Percentiles rank a stretch among this genome's conserved stretches.
Evolutionary conservation across 2,888 invertebrate species (phyloP).

Genomic region (Cepaea hortensis): DNA sequence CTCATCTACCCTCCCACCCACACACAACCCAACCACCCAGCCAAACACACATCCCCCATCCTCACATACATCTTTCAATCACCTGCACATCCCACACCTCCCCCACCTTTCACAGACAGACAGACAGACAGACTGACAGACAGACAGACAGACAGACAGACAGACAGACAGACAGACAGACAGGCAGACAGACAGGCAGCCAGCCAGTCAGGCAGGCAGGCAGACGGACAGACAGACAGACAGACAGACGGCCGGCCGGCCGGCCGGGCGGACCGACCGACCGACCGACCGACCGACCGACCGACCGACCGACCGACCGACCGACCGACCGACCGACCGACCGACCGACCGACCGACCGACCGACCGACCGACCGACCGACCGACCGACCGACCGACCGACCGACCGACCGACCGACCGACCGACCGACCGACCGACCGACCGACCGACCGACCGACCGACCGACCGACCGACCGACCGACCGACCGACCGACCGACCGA

Average conservation of each 20-base stretch:
- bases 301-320: neutral
- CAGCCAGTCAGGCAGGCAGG: neutral
- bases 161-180: neutral
- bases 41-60: too few relatives aligned
- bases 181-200: neutral
- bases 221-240: too few relatives aligned
- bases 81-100: too few relatives aligned
- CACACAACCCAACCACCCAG: too few relatives aligned
- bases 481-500: neutral
- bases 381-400: neutral
- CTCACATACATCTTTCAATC: too few relatives aligned
- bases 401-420: neutral
- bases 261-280: constrained; percentile 2
- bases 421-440: neutral
- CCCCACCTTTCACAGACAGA: constrained; percentile 26
- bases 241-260: neutral
- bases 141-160: constrained; percentile 31
- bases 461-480: neutral
- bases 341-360: neutral
- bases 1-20: too few relatives aligned
- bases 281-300: constrained; percentile 5
- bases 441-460: neutral
- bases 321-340: neutral
- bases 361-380: neutral
- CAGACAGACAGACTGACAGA: constrained; percentile 22